These are phyloP conservation scores for Pelobates cultripes DNA, from an alignment of 2,797 vertebrate genomes.

Conservation along the genomic window DNA sequence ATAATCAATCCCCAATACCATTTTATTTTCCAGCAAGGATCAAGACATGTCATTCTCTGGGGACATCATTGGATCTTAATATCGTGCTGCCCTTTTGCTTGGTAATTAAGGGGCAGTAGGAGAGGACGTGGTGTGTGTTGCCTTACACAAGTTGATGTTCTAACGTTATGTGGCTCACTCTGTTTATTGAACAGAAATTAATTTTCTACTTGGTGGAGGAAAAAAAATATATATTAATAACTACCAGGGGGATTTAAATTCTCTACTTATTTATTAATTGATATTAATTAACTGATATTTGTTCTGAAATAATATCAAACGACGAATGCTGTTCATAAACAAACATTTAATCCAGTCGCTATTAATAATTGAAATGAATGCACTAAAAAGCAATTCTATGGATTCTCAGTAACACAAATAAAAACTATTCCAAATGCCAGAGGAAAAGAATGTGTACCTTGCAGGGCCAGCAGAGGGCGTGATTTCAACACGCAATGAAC, in stretches of 20 bases:
- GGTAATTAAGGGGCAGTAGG: slow-evolving; percentile 40
- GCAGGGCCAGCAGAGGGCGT: slow-evolving; percentile 44
- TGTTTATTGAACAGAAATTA: not conserved
- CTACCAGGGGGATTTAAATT: not conserved
- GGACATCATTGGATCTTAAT: slow-evolving; percentile 47
- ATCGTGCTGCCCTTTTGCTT: slow-evolving; percentile 44
- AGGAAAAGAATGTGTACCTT: not conserved
- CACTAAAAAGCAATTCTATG: not conserved
- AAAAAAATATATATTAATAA: not conserved
- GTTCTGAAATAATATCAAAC: not conserved
- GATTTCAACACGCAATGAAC: slow-evolving; percentile 3
- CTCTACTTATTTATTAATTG: not conserved
- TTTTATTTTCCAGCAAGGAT: slow-evolving; percentile 35
- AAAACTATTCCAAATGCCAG: not conserved
- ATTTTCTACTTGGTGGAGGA: not conserved
- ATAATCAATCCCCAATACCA: slow-evolving; percentile 49
- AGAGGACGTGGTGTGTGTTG: not conserved
- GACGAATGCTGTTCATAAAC: not conserved
- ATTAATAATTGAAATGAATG: not conserved
- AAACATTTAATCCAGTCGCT: not conserved
- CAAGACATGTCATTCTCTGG: slow-evolving; percentile 38
- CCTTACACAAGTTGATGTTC: not conserved
- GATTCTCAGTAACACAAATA: not conserved
- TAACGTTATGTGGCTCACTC: not conserved
- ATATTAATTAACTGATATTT: not conserved